Conservation (phyloP, 2,797 vertebrate genomes). For the Hydrolagus colliei region DNA sequence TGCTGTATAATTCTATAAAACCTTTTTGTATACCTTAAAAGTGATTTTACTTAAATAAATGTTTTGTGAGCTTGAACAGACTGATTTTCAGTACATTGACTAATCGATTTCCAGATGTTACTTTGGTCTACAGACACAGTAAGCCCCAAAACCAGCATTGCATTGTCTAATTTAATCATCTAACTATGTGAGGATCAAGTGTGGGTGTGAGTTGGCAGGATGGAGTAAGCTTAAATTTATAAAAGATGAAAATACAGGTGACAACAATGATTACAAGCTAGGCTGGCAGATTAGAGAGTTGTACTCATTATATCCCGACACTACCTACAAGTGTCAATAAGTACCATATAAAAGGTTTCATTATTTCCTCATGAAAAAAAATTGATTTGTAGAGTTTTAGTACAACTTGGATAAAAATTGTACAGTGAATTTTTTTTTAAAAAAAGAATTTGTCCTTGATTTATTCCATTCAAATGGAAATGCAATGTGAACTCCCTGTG, state of each 20-base stretch:
- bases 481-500: not conserved
- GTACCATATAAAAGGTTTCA: too few relatives aligned
- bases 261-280: not conserved
- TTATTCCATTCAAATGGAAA: not conserved
- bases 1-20: too few relatives aligned
- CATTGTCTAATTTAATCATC: not conserved
- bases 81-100: not conserved
- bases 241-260: not conserved
- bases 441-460: conserved; percentile 6
- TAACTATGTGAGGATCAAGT: not conserved
- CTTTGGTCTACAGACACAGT: not conserved
- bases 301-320: too few relatives aligned
- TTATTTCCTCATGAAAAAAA: not conserved
- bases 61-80: not conserved
- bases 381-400: not conserved
- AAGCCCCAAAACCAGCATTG: not conserved
- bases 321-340: too few relatives aligned
- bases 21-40: too few relatives aligned
- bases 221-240: not conserved
- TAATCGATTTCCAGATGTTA: not conserved
- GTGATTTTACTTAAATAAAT: too few relatives aligned
- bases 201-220: not conserved
- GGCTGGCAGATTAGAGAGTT: not conserved
- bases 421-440: not conserved
- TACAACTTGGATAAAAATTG: not conserved